Percentiles rank a stretch among this genome's conserved stretches.
Evolutionary conservation across 2,113 vertebrate species (phyloP).

Genomic region (Monopterus albus): DNA sequence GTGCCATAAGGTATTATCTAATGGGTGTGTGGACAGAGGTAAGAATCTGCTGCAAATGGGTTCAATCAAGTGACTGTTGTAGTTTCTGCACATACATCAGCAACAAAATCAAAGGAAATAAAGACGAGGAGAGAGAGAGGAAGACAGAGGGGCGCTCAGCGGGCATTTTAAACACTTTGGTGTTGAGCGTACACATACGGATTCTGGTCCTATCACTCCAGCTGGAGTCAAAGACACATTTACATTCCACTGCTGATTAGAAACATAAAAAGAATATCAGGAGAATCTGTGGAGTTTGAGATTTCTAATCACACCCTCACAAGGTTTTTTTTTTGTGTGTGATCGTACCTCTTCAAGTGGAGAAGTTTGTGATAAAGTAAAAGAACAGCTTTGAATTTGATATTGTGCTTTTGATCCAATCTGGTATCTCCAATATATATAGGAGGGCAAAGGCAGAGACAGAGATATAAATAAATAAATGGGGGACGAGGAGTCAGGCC

Average conservation of each 20-base stretch:
- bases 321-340: not conserved
- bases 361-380: slow-evolving; percentile 25
- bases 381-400: slow-evolving; percentile 47
- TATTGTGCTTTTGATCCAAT: slow-evolving; percentile 61
- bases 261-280: slow-evolving; percentile 51
- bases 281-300: slow-evolving; percentile 49
- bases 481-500: slow-evolving; percentile 39
- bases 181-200: slow-evolving; percentile 65
- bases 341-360: slow-evolving; percentile 27
- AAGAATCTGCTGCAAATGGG: slow-evolving; percentile 73
- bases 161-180: slow-evolving; percentile 78
- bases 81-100: slow-evolving; percentile 67
- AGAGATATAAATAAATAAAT: slow-evolving; percentile 60
- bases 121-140: slow-evolving; percentile 19
- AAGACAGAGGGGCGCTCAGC: slow-evolving; percentile 55
- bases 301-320: slow-evolving; percentile 42
- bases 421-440: slow-evolving; percentile 46
- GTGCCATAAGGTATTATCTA: slow-evolving; percentile 70
- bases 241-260: slow-evolving; percentile 64
- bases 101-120: slow-evolving; percentile 31
- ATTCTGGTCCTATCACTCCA: slow-evolving; percentile 65
- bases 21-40: slow-evolving; percentile 58
- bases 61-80: slow-evolving; percentile 80
- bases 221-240: slow-evolving; percentile 62
- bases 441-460: slow-evolving; percentile 17